phyloP scores from a whole-genome alignment of 2,888 invertebrate genomes.

The Mycogona germanica region DNA sequence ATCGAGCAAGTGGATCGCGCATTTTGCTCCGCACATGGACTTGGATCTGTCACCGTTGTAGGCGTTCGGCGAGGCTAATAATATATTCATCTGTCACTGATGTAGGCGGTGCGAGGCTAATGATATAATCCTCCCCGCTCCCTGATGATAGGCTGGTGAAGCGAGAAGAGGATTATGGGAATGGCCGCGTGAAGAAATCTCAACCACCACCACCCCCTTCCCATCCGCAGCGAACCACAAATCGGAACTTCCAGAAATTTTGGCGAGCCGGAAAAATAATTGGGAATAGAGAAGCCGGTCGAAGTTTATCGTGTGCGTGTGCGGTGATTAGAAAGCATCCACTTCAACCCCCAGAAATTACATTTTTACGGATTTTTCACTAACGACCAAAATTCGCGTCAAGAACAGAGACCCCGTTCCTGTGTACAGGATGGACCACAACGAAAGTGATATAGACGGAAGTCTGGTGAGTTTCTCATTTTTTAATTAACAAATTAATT shows the following conservation, averaged over 20 bases:
- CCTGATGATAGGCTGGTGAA: constrained; percentile 18
- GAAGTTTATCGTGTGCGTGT: neutral
- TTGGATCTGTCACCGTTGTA: too few species aligned
- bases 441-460: constrained; percentile 61
- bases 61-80: too few species aligned
- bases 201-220: too few species aligned
- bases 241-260: neutral
- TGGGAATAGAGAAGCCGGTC: neutral
- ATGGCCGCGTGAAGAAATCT: constrained; percentile 5
- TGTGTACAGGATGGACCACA: constrained; percentile 60
- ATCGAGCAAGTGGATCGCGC: too few species aligned
- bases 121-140: neutral
- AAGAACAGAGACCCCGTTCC: constrained; percentile 78
- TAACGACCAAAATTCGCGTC: constrained; percentile 67
- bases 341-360: too few species aligned
- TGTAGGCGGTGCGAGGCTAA: constrained; percentile 15
- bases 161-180: constrained; percentile 17
- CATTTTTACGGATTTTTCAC: too few species aligned
- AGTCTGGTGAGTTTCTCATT: constrained; percentile 69
- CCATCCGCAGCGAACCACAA: too few species aligned
- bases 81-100: neutral
- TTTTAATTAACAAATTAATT: neutral
- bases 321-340: neutral
- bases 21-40: too few species aligned
- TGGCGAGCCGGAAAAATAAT: constrained; percentile 4